Percentiles rank a stretch among this genome's conserved stretches.
phyloP scores from a whole-genome alignment of 2,797 vertebrate genomes.

The Danio jaintianensis region DNA sequence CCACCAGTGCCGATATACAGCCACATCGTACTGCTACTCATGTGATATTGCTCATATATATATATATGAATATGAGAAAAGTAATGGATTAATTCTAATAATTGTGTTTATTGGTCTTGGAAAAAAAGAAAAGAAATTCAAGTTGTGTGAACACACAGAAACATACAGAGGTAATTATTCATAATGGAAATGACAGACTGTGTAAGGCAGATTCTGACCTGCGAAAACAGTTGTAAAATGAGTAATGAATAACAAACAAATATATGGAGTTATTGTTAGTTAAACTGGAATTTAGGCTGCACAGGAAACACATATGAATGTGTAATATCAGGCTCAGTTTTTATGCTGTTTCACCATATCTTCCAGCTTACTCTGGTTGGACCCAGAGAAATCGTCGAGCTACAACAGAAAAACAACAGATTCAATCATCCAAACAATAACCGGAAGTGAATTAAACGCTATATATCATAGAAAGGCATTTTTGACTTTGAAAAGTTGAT shows the following conservation, averaged over 20 bases:
- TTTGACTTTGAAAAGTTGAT: neutral
- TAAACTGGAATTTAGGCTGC: neutral
- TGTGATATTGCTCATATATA: too few relatives aligned
- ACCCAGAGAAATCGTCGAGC: conserved; percentile 63
- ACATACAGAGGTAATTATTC: conserved; percentile 14
- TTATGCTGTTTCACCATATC: conserved; percentile 47
- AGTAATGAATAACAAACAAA: neutral
- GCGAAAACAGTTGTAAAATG: neutral
- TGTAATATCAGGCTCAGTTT: neutral
- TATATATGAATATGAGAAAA: too few relatives aligned
- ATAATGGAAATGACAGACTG: neutral
- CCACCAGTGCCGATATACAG: too few relatives aligned
- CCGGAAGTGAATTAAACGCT: neutral
- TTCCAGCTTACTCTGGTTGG: conserved; percentile 59
- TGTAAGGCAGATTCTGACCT: conserved; percentile 25
- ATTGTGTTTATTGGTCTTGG: conserved; percentile 43
- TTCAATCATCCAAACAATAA: neutral
- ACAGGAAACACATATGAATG: conserved; percentile 3
- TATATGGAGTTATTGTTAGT: conserved; percentile 12
- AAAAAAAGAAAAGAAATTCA: conserved; percentile 9
- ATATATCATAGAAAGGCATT: neutral
- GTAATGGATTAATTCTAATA: too few relatives aligned
- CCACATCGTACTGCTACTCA: too few relatives aligned
- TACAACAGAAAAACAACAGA: conserved; percentile 29
- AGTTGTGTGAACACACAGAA: neutral